Percentiles rank a stretch among this genome's conserved stretches.
Evolutionary conservation across 2,888 invertebrate species (phyloP).

Genomic region (Oscheius sp.): DNA sequence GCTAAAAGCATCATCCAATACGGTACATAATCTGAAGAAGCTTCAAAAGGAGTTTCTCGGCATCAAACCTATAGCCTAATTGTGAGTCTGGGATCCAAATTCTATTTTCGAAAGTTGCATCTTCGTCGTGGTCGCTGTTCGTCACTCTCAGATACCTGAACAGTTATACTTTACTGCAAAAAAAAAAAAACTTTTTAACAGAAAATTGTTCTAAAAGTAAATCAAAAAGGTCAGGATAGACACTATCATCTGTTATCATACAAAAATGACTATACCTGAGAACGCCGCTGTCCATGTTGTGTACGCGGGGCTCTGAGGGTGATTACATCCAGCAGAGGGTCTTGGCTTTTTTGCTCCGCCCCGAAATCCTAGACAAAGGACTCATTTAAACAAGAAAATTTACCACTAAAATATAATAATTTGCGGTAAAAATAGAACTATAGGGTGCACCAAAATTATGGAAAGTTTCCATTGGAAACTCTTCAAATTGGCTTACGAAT

Average conservation of each 20-base stretch:
- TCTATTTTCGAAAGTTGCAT: constrained; percentile 24
- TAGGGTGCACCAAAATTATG: too few species aligned
- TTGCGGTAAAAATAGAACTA: too few species aligned
- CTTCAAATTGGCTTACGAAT: too few species aligned
- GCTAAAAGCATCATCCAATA: constrained; percentile 48
- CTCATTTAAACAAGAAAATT: too few species aligned
- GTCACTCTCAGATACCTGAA: constrained; percentile 13
- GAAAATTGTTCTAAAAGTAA: background rate
- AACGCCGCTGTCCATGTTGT: constrained; percentile 18
- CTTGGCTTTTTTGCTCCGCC: constrained; percentile 14
- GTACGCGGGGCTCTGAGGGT: constrained; percentile 23
- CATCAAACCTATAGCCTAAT: constrained; percentile 42
- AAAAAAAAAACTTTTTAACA: too few species aligned
- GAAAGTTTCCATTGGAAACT: too few species aligned
- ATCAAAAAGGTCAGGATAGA: background rate
- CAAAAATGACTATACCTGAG: constrained; percentile 7
- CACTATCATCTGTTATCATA: too few species aligned
- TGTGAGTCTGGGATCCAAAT: constrained; percentile 62
- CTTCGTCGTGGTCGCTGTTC: constrained; percentile 29
- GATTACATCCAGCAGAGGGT: constrained; percentile 22
- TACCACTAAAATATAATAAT: too few species aligned
- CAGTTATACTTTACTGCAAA: too few species aligned
- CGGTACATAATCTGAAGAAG: constrained; percentile 49
- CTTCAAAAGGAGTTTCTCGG: background rate
- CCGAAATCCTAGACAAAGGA: constrained; percentile 18